phyloP scores from a whole-genome alignment of 1,140 invertebrate genomes.

The Calliphora vicina region DNA sequence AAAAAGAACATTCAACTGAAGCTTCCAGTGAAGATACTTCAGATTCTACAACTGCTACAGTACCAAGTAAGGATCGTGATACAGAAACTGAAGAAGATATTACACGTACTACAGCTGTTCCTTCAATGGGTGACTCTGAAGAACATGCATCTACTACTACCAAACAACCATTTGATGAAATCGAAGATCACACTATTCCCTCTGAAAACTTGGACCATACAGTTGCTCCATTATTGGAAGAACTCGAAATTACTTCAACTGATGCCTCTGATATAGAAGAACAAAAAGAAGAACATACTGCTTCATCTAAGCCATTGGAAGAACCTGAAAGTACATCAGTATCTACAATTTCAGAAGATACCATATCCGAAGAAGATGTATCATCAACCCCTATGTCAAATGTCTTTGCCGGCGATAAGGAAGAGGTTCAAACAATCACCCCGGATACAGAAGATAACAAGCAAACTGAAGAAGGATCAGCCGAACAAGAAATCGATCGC shows the following conservation, averaged over 20 bases:
- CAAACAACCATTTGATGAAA: slow-evolving; percentile 36
- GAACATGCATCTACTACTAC: slow-evolving; percentile 17
- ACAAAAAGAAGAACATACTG: background rate
- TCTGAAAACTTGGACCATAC: background rate
- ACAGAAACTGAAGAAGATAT: background rate
- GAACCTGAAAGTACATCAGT: too few relatives aligned
- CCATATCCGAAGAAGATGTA: background rate
- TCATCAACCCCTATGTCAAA: background rate
- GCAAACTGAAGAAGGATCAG: slow-evolving; percentile 32
- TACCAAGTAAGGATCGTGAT: background rate
- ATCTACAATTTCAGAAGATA: too few relatives aligned
- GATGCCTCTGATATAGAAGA: background rate
- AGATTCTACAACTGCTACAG: background rate
- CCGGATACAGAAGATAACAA: slow-evolving; percentile 39
- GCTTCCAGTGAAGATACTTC: background rate
- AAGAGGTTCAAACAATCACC: slow-evolving; percentile 41
- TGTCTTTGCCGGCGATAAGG: background rate
- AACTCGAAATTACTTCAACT: background rate
- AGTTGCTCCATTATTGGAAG: background rate
- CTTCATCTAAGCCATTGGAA: background rate
- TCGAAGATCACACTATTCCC: slow-evolving; percentile 30
- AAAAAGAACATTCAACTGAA: background rate
- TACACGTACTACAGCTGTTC: background rate
- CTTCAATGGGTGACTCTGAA: background rate
- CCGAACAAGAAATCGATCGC: background rate